Conservation (phyloP, 2,888 invertebrate genomes). For the Liopterus haemorrhoidalis region DNA sequence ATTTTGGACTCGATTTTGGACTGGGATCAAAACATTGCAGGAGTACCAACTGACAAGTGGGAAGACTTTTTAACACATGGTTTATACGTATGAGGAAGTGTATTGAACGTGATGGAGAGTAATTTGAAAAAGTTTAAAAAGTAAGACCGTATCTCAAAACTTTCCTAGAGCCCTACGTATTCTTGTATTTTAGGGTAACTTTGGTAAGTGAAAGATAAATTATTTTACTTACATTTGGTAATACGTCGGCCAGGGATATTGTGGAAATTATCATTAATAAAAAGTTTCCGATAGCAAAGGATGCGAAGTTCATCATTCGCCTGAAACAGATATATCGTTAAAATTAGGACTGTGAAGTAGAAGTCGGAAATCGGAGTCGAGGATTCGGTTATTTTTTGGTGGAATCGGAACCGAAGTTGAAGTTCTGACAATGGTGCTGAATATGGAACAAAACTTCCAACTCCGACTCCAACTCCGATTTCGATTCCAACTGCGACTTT, state of each 20-base stretch:
- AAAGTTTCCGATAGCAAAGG: constrained; percentile 41
- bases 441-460: constrained; percentile 8
- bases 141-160: too few relatives aligned
- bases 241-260: constrained; percentile 43
- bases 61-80: too few relatives aligned
- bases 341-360: constrained; percentile 8
- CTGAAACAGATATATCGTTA: constrained; percentile 34
- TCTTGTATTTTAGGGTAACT: too few relatives aligned
- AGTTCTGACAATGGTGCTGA: not conserved
- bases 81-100: too few relatives aligned
- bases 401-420: not conserved
- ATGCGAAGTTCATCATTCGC: constrained; percentile 41
- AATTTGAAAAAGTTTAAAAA: too few relatives aligned
- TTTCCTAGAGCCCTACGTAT: too few relatives aligned
- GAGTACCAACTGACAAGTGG: too few relatives aligned
- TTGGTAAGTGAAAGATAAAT: not conserved
- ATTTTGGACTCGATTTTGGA: too few relatives aligned
- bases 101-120: too few relatives aligned
- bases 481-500: not conserved
- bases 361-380: not conserved
- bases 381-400: too few relatives aligned
- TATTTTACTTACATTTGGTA: constrained; percentile 41
- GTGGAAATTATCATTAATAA: constrained; percentile 41
- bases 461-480: not conserved
- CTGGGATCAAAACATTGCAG: too few relatives aligned